Conservation (phyloP, 2,888 invertebrate species). For the Dorcus hopei region DNA sequence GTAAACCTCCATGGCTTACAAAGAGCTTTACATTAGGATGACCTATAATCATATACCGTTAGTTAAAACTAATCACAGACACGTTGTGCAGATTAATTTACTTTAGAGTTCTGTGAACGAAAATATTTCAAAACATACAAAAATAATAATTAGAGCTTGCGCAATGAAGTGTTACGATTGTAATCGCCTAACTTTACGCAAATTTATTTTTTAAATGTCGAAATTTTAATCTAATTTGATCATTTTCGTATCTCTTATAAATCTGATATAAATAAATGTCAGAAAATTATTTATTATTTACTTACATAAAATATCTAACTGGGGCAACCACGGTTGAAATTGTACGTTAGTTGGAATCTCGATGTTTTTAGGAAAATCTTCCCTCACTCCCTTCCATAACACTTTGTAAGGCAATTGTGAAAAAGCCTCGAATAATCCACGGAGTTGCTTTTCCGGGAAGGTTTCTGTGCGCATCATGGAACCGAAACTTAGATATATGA, state of each 20-base stretch:
- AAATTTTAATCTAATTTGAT: too few species aligned
- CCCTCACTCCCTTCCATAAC: conserved; percentile 54
- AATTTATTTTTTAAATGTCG: too few species aligned
- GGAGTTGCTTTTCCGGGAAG: conserved; percentile 50
- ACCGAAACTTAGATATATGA: conserved; percentile 59
- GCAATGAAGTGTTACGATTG: too few species aligned
- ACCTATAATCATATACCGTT: conserved; percentile 30
- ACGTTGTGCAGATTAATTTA: not conserved
- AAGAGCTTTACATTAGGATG: conserved; percentile 48
- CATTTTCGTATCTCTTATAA: too few species aligned
- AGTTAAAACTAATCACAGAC: not conserved
- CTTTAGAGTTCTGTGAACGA: too few species aligned
- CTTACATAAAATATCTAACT: conserved; percentile 56
- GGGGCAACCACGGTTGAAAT: conserved; percentile 56
- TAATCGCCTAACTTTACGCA: too few species aligned
- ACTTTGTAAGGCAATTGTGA: conserved; percentile 53
- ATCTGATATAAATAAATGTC: too few species aligned
- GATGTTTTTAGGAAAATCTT: conserved; percentile 47
- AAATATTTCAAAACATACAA: too few species aligned
- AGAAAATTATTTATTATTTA: conserved; percentile 11
- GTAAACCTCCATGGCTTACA: conserved; percentile 52
- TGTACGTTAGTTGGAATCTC: conserved; percentile 50
- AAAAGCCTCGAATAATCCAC: conserved; percentile 52
- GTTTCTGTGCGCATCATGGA: conserved; percentile 58
- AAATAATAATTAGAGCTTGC: too few species aligned